Percentiles rank a stretch among this genome's conserved stretches.
These are phyloP conservation scores for Nycticryphes semicollaris DNA, from an alignment of 2,113 vertebrate genomes.

Conservation along the genomic window DNA sequence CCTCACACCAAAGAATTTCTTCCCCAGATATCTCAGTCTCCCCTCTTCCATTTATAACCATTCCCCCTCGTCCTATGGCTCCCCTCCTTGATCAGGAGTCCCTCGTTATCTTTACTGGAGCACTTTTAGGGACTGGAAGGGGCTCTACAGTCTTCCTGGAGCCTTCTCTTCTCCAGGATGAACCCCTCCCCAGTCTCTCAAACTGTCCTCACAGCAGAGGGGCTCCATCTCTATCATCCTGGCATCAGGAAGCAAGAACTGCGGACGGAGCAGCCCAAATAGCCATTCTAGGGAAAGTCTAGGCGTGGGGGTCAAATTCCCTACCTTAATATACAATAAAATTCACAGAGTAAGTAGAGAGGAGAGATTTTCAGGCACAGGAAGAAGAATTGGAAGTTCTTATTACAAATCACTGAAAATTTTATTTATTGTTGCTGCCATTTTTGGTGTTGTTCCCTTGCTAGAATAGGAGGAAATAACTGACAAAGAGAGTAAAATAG, in stretches of 20 bases:
- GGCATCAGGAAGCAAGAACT: neutral
- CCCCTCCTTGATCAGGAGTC: no score
- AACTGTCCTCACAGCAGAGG: no score
- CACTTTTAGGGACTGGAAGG: no score
- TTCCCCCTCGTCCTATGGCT: no score
- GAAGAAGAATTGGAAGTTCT: neutral
- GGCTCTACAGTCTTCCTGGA: no score
- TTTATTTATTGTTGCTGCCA: neutral
- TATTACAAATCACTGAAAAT: neutral
- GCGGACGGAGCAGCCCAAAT: no score
- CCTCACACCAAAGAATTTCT: no score
- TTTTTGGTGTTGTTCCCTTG: neutral
- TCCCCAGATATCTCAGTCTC: no score
- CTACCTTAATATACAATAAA: fast-evolving
- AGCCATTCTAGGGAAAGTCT: neutral
- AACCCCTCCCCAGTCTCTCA: no score
- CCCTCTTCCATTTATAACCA: no score
- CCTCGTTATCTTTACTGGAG: no score
- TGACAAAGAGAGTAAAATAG: neutral
- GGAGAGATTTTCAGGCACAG: neutral
- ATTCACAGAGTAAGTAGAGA: neutral
- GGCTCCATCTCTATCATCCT: neutral
- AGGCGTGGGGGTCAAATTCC: neutral
- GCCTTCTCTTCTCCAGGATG: no score
- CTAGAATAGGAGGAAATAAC: neutral